Evolutionary conservation across 2,888 invertebrate species (phyloP), one percentile per base, ranked within the genome.

Genomic region (Formica aserva): DNA sequence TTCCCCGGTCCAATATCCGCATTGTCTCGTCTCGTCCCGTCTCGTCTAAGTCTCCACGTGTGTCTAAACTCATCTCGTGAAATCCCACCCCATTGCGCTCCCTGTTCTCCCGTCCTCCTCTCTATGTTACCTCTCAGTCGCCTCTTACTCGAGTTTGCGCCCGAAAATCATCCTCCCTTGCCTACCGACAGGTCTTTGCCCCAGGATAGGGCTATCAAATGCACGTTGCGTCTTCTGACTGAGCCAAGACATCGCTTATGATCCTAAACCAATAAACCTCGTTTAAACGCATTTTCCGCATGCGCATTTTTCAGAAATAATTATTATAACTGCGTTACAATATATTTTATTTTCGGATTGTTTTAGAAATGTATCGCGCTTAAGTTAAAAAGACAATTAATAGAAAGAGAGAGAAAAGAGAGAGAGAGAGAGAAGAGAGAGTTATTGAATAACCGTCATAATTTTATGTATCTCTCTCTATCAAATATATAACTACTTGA

Each of bases 121-220:
- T 55, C 67, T 57, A 26, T 26, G 62, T 26, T 69, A 55, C 76
- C 65, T 48, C 45, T 78, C 77, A 38, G 65, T 72, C 48, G 84
- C 62, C 71, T 67, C 83, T 86, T 86, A 84, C 81, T 72, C 85
- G 83, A 90, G 85, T 87, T 86, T 87, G 82, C 87, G 87, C 84
- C 85, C 75, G 85, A 90, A 90, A 88, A 85, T 89, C 89, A 88
- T 82, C 82, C 74, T 78, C 63, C 88, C 83, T 72, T 74, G 35
- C 82, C 82, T 66, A 63, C 35, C 63, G 67, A 48, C 78, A 60
- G 89, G 86, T 92, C 91, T 91, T 92, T 92, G 91, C 93, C 91
- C 85, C 84, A 90, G 92, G 92, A 93, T 93, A 92, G 91, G 93
- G 93, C 94, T 92, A 94, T 94, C 94, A 94, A 94, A 91, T 92